Evolutionary conservation across 2,797 vertebrate species (phyloP), one percentile per base, ranked within the genome.

Genomic region (Chromis chromis): DNA sequence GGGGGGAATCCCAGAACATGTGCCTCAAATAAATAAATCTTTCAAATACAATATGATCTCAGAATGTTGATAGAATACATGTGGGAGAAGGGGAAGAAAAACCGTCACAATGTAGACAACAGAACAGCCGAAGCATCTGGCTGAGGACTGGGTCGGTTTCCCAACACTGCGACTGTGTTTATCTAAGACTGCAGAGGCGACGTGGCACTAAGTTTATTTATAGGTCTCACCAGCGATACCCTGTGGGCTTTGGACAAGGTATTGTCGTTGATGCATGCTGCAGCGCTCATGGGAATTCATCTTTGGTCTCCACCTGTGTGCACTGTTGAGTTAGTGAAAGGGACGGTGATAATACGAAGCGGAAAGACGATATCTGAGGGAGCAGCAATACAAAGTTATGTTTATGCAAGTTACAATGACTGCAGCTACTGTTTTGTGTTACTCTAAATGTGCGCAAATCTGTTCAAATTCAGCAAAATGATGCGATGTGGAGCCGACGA

Each of bases 121-220:
- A 70, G 33, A 69, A 70, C 25, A 16, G 0, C 17, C 46, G 49
- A 64, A 39, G 54, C 61, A 19, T 83, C 46, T 76, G 61, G 21
- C 48, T 22, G 31, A 61, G 33, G 27, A 69, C 44, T 4, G 40
- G 33, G 63, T 36, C 25, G 1, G 12, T 75, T 78, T 80, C 71
- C 54, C 66, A 66, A 62, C 42, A 52, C 39, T 4, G 33, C 22
- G 53, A 46, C 39, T 52, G 55, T 74, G 70, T 86, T 90, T 81
- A 68, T 89, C 59, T 74, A 42, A 78, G 73, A 24, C 78, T 52
- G 57, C 57, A 74, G 74, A 83, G 85, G 49, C 28, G 50, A 87
- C 76, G 83, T 90, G 91, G 88, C 88, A 81, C 63, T 56, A 24
- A 6, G 85, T 72, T 88, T 89, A 90, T 91, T 86, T 86, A 71